Base-by-base conservation (phyloP, 2,113 vertebrate genomes). In the Ctenodactylus gundi region DNA sequence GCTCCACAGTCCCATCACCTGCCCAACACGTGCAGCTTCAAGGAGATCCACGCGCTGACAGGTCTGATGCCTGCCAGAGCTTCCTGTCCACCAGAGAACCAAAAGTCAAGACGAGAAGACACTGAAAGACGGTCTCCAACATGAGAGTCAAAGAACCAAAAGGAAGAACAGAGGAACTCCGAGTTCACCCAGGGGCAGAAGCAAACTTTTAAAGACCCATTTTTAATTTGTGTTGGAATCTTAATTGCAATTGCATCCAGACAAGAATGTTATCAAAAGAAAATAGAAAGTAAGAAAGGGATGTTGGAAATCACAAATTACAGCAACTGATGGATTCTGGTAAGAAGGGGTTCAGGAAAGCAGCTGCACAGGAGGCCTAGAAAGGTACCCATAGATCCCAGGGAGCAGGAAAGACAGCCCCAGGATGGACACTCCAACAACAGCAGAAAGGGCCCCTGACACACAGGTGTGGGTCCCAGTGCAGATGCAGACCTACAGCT, bases 201-300 rank as follows among this genome's bases (percentile, higher is more conserved):
- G 70, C 65, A 88, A 86, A 84, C 41, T 62, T 41, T 78, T 41
- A 62, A 81, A 91, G 41, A 65, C 46, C 58, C 65, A 15, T 80
- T 39, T 81, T 90, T 90, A 29, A 49, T 76, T 67, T 87, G 36
- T 68, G 80, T 55, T 80, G 17, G 64, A 85, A 75, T 80, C 34
- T 36, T 64, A 72, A 78, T 58, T 75, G 21, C 13, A 76, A 91
- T 14, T 41, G 15, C 15, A 75, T 49, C 34, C 17, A 85, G 77
- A 85, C 20, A 17, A 18, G 15, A 15, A 58, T 78, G 51, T 25
- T 73, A 31, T 57, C 77, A 34, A 82, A 90, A 85, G 17, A 73
- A 81, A 84, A 62, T 64, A 94, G 60, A 49, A 73, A 77, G n/a
- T 13, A 95, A 87, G 57, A 92, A 87, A 94, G 49, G 55, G 17